Conservation (phyloP, 2,888 invertebrate genomes). For the Hofmannophila pseudospretella region DNA sequence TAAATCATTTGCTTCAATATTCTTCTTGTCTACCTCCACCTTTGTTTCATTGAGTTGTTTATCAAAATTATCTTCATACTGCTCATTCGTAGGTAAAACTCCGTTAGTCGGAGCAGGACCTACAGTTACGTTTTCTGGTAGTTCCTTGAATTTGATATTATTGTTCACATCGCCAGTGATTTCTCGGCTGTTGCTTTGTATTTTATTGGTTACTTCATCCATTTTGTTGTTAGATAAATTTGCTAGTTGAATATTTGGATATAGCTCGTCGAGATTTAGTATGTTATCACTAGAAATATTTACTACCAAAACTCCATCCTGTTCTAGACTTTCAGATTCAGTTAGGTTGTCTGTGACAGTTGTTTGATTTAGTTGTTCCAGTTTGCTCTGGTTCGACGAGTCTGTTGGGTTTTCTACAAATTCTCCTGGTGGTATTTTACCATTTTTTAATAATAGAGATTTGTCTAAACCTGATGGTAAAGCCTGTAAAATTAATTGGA, state of each 20-base stretch:
- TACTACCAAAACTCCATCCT: constrained; percentile 69
- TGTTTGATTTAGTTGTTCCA: constrained; percentile 44
- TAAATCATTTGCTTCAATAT: constrained; percentile 26
- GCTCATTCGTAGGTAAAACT: constrained; percentile 53
- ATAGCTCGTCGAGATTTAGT: constrained; percentile 64
- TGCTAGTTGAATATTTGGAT: constrained; percentile 55
- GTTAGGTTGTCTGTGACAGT: constrained; percentile 56
- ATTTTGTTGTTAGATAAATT: constrained; percentile 56
- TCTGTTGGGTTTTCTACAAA: constrained; percentile 39
- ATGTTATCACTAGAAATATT: constrained; percentile 68
- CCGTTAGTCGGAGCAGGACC: constrained; percentile 71
- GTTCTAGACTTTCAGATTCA: constrained; percentile 69
- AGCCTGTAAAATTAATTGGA: constrained; percentile 32
- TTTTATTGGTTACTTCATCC: constrained; percentile 72
- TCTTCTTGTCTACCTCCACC: constrained; percentile 21
- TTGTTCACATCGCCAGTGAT: constrained; percentile 72
- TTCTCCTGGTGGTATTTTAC: constrained; percentile 59
- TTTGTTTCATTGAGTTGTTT: constrained; percentile 37
- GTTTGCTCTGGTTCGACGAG: constrained; percentile 36
- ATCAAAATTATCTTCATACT: constrained; percentile 41
- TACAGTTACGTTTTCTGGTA: constrained; percentile 64
- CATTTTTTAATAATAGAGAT: constrained; percentile 61
- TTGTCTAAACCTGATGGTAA: constrained; percentile 63
- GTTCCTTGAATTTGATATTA: constrained; percentile 60
- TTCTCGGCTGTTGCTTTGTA: constrained; percentile 75